Evolutionary conservation across 2,888 invertebrate genomes (phyloP).

Genomic region (Apoderus coryli): DNA sequence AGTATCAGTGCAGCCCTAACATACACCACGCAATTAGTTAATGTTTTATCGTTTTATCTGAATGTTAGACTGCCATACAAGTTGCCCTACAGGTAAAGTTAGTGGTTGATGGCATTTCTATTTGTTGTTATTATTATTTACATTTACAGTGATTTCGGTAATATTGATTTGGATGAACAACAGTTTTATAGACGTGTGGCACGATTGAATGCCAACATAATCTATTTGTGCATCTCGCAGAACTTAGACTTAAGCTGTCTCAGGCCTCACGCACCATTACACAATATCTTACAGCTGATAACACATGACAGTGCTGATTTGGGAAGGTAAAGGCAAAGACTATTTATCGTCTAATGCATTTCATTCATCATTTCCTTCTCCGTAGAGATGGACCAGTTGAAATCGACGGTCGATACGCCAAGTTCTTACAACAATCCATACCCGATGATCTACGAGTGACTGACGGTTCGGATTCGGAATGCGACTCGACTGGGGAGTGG

Average conservation of each 20-base stretch:
- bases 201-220: conserved; percentile 63
- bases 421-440: conserved; percentile 49
- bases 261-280: conserved; percentile 53
- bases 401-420: conserved; percentile 37
- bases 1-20: conserved; percentile 69
- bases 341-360: background rate
- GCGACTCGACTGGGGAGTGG: conserved; percentile 68
- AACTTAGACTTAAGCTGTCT: conserved; percentile 48
- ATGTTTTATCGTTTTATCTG: conserved; percentile 68
- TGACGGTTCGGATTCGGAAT: conserved; percentile 53
- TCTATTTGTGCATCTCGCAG: conserved; percentile 66
- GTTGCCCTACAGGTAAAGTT: conserved; percentile 44
- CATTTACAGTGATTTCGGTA: conserved; percentile 62
- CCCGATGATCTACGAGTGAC: conserved; percentile 44
- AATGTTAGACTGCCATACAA: conserved; percentile 69
- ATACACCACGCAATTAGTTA: conserved; percentile 73
- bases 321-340: conserved; percentile 47
- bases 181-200: conserved; percentile 63
- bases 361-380: too few relatives aligned
- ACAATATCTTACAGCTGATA: conserved; percentile 56
- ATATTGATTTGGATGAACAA: conserved; percentile 51
- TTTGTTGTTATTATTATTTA: conserved; percentile 19
- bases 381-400: conserved; percentile 48
- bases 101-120: too few relatives aligned
- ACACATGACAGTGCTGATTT: conserved; percentile 50